Conservation (phyloP, 2,113 vertebrate genomes). For the Seriola aureovittata region DNA sequence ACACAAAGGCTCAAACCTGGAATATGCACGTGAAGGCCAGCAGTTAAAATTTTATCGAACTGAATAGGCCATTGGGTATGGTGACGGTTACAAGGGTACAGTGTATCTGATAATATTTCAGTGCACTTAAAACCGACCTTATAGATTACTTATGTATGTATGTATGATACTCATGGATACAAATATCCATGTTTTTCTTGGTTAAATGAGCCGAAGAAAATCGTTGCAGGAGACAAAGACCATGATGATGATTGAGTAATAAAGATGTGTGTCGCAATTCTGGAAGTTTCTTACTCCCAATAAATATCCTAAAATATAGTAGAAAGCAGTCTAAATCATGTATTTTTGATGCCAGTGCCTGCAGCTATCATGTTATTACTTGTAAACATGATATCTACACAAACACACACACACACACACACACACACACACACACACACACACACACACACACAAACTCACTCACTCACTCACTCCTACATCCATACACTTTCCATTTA, state of each 20-base stretch:
- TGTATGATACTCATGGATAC: too few species aligned
- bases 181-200: background rate
- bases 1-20: conserved; percentile 12
- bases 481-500: background rate
- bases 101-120: background rate
- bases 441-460: background rate
- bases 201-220: background rate
- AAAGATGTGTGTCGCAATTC: background rate
- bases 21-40: conserved; percentile 14
- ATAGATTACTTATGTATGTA: conserved; percentile 3
- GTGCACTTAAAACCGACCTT: background rate
- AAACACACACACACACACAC: background rate
- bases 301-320: conserved; percentile 9
- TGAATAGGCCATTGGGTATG: background rate
- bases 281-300: background rate
- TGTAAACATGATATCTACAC: background rate
- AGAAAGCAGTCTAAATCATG: background rate
- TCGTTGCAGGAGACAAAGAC: background rate
- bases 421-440: background rate
- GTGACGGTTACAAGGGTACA: background rate
- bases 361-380: background rate
- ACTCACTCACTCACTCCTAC: background rate
- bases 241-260: background rate
- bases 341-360: background rate
- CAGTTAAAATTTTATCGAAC: conserved; percentile 11